These are phyloP conservation scores for Megalopta genalis DNA, from an alignment of 1,140 invertebrate genomes.

Conservation along the genomic window DNA sequence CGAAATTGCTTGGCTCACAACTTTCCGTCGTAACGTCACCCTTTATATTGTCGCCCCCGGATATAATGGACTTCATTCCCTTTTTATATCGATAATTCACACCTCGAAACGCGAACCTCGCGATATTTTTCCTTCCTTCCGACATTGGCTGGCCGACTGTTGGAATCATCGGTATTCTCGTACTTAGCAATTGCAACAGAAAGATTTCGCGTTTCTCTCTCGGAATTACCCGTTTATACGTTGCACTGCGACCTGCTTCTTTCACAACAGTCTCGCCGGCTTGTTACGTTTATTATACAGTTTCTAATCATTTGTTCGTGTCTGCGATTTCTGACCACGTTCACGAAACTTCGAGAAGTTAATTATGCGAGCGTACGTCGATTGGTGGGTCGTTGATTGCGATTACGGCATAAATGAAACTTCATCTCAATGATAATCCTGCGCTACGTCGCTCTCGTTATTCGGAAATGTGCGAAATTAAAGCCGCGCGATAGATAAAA, in stretches of 20 bases:
- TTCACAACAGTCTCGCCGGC: too few species aligned
- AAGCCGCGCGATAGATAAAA: too few species aligned
- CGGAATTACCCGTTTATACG: neutral
- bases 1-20: conserved; percentile 55
- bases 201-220: neutral
- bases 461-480: too few species aligned
- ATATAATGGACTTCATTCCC: conserved; percentile 27
- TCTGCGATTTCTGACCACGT: too few species aligned
- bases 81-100: conserved; percentile 45
- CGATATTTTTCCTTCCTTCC: conserved; percentile 1
- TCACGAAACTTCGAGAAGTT: too few species aligned
- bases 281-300: too few species aligned
- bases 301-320: too few species aligned
- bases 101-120: neutral
- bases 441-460: too few species aligned
- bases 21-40: conserved; percentile 40
- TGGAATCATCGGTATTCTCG: neutral
- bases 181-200: neutral
- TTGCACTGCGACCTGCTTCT: neutral
- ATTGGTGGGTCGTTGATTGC: too few species aligned
- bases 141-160: neutral
- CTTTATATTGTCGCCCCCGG: conserved; percentile 30
- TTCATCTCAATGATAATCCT: too few species aligned
- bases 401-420: too few species aligned
- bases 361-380: too few species aligned